These are phyloP conservation scores for Pedetes capensis DNA, from an alignment of 2,113 vertebrate genomes.

Conservation along the genomic window DNA sequence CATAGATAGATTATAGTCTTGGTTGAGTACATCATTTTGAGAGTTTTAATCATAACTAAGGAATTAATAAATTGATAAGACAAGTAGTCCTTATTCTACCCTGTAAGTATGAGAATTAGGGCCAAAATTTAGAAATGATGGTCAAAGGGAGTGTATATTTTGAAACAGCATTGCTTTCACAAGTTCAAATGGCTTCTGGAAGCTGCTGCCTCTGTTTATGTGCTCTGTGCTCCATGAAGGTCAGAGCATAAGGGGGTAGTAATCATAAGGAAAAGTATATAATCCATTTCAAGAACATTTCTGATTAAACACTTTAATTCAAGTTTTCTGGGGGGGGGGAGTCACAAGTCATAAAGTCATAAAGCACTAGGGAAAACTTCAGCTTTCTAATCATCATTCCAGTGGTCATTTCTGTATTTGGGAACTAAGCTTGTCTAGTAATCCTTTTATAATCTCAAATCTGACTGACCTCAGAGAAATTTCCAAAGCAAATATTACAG, in stretches of 20 bases:
- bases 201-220: background rate
- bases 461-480: background rate
- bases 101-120: conserved; percentile 1
- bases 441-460: background rate
- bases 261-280: background rate
- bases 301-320: conserved; percentile 1
- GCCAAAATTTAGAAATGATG: background rate
- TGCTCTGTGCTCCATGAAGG: background rate
- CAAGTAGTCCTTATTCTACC: background rate
- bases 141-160: background rate
- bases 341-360: background rate
- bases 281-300: background rate
- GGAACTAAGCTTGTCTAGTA: background rate
- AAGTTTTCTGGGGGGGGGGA: background rate
- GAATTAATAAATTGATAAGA: background rate
- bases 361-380: background rate
- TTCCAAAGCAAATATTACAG: background rate
- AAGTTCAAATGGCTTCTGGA: background rate
- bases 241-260: background rate
- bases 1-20: background rate
- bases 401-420: background rate
- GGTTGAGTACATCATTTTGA: background rate
- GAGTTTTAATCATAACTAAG: background rate
- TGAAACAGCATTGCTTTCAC: background rate
- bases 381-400: background rate